Evolutionary conservation across 2,888 invertebrate species (phyloP), one percentile per base, ranked within the genome.

Genomic region (Dryococelus australis): DNA sequence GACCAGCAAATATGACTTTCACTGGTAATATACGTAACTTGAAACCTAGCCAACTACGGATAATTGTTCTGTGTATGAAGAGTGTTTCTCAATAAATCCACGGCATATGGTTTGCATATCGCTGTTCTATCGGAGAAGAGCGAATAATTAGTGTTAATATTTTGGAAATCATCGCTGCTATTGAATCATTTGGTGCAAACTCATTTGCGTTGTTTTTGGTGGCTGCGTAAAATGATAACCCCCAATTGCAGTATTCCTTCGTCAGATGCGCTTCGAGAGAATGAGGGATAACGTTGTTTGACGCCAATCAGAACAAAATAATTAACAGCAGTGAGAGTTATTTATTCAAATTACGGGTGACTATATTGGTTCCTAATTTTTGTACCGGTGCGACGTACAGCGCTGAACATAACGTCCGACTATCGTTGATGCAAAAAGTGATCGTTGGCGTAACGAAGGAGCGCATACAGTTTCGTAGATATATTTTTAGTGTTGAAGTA

Each of bases 121-220:
- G 65, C 65, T 20, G 65, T 65, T 65, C 24, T 65, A 65, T 65
- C 65, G 65, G n/a, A 10, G 65, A n/a, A 65, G 65, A 24, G 65
- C 65, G 65, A 65, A 65, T 65, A 65, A 65, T 65, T 65, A 65
- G 65, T 65, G 65, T n/a, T n/a, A 65, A 65, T 65, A 65, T 65
- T 65, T 65, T n/a, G 65, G 65, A 24, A 65, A 65, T 65, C 65
- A 65, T 65, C 65, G 2, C 65, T 65, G 8, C 65, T 20, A 51
- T 51, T 20, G 51, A 51, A 20, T 51, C 20, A 2, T 12, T 20
- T n/a, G 65, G 0, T 65, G 65, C 65, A 8, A 65, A 24, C 65
- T 24, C 24, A 20, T 65, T n/a, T 20, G 65, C n/a, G 65, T 65
- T 65, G 65, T 65, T 65, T 65, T 65, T 65, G 65, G 65, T 24